phyloP scores from a whole-genome alignment of 2,888 invertebrate genomes.

The Mechanitis messenoides region DNA sequence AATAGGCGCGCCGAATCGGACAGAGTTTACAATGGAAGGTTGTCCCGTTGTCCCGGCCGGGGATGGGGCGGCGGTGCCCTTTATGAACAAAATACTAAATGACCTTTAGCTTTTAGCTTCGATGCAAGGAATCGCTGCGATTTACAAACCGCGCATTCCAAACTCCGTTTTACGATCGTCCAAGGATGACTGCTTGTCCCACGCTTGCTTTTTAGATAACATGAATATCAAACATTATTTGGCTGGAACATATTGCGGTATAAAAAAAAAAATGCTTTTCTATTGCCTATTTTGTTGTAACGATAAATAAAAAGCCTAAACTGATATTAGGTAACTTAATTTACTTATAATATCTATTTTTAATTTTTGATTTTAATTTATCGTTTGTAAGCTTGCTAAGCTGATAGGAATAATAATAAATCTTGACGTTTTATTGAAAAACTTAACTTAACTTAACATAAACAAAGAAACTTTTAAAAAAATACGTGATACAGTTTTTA shows the following conservation, averaged over 20 bases:
- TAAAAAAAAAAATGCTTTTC: not conserved
- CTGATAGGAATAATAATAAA: too few species aligned
- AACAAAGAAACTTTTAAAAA: too few species aligned
- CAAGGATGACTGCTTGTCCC: conserved; percentile 11
- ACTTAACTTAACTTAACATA: too few species aligned
- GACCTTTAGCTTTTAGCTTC: conserved; percentile 45
- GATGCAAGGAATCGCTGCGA: conserved; percentile 15
- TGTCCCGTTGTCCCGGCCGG: conserved; percentile 34
- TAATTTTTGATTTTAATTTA: too few species aligned
- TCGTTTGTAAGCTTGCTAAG: too few species aligned
- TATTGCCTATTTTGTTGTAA: not conserved
- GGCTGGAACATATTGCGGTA: conserved; percentile 10
- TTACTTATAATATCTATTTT: too few species aligned
- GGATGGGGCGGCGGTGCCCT: conserved; percentile 36
- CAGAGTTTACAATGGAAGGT: conserved; percentile 53
- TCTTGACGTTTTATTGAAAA: too few species aligned
- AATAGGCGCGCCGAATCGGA: conserved; percentile 67
- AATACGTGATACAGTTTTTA: too few species aligned
- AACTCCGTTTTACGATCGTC: conserved; percentile 18
- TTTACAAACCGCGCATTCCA: conserved; percentile 13
- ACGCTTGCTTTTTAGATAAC: conserved; percentile 1
- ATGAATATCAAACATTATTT: conserved; percentile 7
- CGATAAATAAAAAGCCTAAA: too few species aligned
- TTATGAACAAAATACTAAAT: conserved; percentile 49
- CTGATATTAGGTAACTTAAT: too few species aligned